Percentiles rank a stretch among this genome's conserved stretches.
Evolutionary conservation across 2,797 vertebrate species (phyloP).

Genomic region (Rhinoraja longicauda): DNA sequence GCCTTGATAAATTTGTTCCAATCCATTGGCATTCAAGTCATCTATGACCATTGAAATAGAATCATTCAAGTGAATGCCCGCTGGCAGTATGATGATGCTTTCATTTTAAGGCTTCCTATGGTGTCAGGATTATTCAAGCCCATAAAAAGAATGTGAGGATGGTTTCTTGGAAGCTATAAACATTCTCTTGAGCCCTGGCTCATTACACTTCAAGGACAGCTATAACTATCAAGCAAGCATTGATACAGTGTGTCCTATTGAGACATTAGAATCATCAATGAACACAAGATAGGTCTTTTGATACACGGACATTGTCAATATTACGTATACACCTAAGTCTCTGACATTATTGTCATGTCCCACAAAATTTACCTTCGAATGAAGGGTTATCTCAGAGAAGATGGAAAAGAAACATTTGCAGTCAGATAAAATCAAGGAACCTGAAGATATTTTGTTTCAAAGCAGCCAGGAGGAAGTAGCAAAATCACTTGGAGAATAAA

Average conservation of each 20-base stretch:
- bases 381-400: not conserved
- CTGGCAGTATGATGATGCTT: conserved; percentile 1
- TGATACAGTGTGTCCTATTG: not conserved
- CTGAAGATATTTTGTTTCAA: not conserved
- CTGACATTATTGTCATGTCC: not conserved
- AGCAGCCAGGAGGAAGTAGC: not conserved
- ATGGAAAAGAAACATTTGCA: not conserved
- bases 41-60: conserved; percentile 14
- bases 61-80: conserved; percentile 19
- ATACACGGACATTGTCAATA: not conserved
- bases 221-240: not conserved
- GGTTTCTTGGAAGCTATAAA: not conserved
- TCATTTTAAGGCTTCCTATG: not conserved
- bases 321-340: not conserved
- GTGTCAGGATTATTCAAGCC: not conserved
- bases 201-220: not conserved
- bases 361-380: not conserved
- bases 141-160: not conserved
- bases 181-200: not conserved
- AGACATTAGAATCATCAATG: not conserved
- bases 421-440: not conserved
- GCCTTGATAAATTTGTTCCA: conserved; percentile 21
- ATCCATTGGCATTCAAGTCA: conserved; percentile 15
- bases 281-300: not conserved
- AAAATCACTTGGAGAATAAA: not conserved